Evolutionary conservation across 2,113 vertebrate species (phyloP), one percentile per base, ranked within the genome.

Genomic region (Calidris pygmaea): DNA sequence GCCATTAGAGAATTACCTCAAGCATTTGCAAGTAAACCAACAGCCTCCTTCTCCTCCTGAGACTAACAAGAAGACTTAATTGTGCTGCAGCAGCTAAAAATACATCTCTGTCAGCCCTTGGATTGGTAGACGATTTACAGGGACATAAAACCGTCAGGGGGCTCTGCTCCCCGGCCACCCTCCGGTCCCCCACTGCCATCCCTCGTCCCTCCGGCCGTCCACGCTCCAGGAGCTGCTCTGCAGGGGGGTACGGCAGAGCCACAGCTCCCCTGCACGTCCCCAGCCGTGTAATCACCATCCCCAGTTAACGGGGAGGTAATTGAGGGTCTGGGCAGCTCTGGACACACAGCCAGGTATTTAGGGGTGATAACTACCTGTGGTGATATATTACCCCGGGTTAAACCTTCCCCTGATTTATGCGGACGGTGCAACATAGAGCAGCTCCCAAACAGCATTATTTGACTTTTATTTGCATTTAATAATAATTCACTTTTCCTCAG

Each of bases 1-100:
- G 94, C 97, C 97, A 91, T 97, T 97, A 97, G 97, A 96, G 97
- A 98, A 98, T 98, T 91, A 97, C 94, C 96, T 96, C 96, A 79
- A 97, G 96, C 98, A 95, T 97, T 97, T 86, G 34, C 96, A 73
- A 98, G 96, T 93, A 96, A 98, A 97, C 97, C 97, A 96, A 94
- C 93, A 90, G 62, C 95, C 97, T 95, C 83, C 84, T 95, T 77
- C 95, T 97, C 95, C 96, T 97, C 97, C 60, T 20, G 94, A 97
- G 97, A 97, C 58, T 87, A 95, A 95, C 47, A 10, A 87, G 97
- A 94, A 88, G 68, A 77, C 91, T 96, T 96, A 96, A 97, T 97
- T 97, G 97, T 95, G 96, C 97, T 50, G 78, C 56, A 74, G 91
- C 56, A n/a, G 71, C 94, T 81, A 80, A 87, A 95, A 83, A 96